Evolutionary conservation across 2,797 vertebrate genomes (phyloP).

Genomic region (Bradypodion ventrale): DNA sequence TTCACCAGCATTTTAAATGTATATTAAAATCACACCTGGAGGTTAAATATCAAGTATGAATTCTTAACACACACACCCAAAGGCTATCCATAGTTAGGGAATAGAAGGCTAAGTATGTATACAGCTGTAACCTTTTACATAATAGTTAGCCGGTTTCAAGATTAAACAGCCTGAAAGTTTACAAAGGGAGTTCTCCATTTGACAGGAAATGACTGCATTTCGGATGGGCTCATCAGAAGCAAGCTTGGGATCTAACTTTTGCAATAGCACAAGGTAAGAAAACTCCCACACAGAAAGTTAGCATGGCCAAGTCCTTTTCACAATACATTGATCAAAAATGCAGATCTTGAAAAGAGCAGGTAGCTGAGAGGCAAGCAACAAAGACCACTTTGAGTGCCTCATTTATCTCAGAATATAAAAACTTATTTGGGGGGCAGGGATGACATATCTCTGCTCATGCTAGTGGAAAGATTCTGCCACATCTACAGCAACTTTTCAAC

Average conservation of each 20-base stretch:
- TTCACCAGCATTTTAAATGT: not conserved
- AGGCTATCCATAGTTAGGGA: not conserved
- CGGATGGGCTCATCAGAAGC: not conserved
- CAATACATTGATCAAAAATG: not conserved
- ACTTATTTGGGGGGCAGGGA: too few relatives aligned
- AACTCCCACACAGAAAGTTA: not conserved
- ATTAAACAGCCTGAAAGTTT: constrained; percentile 7
- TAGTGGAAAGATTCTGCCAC: too few relatives aligned
- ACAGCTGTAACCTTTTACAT: not conserved
- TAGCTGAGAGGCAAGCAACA: not conserved
- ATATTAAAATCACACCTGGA: not conserved
- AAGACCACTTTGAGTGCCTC: not conserved
- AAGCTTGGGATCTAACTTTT: not conserved
- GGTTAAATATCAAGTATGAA: not conserved
- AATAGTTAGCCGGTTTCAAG: not conserved
- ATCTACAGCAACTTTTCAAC: too few relatives aligned
- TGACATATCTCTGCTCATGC: too few relatives aligned
- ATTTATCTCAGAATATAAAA: not conserved
- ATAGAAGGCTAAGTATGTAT: not conserved
- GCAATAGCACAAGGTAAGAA: not conserved
- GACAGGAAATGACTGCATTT: too few relatives aligned
- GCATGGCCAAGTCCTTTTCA: not conserved
- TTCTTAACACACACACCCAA: not conserved
- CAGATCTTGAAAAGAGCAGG: not conserved
- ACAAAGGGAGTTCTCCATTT: constrained; percentile 13